Conservation (phyloP, 2,797 vertebrate genomes). For the Adrianichthys oophorus region DNA sequence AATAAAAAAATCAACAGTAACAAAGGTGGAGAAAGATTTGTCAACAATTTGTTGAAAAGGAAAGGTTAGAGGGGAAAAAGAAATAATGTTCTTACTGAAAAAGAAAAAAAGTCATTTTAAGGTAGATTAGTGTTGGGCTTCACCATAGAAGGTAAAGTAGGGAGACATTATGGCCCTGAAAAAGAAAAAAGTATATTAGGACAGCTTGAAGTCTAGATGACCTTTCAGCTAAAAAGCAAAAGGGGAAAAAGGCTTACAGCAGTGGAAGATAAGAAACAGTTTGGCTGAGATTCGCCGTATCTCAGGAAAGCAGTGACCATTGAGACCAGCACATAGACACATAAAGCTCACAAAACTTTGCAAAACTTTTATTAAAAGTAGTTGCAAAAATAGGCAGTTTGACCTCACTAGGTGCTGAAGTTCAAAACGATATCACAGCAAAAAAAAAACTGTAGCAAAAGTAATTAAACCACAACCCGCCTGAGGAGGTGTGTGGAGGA, state of each 20-base stretch:
- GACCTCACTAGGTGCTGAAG: conserved; percentile 4
- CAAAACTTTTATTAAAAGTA: conserved; percentile 4
- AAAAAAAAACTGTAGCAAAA: neutral
- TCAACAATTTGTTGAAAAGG: neutral
- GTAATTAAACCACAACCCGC: neutral
- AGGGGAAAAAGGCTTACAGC: conserved; percentile 13
- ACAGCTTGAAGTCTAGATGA: conserved; percentile 36
- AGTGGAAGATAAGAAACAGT: conserved; percentile 30
- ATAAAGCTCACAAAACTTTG: conserved; percentile 4
- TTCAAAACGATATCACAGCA: neutral
- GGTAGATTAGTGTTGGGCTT: conserved; percentile 23
- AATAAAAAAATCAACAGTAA: no score
- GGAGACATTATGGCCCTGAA: conserved; percentile 10
- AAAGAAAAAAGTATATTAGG: neutral
- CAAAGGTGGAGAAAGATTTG: no score
- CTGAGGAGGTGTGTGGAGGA: neutral
- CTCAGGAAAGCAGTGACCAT: conserved; percentile 31
- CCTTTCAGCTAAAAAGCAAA: conserved; percentile 41
- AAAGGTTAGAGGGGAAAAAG: conserved; percentile 8
- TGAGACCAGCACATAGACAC: conserved; percentile 35
- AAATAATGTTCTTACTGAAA: conserved; percentile 10
- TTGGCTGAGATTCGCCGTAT: conserved; percentile 43
- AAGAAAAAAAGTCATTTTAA: conserved; percentile 22
- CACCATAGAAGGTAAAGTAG: conserved; percentile 28
- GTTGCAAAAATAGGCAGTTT: conserved; percentile 14